Percentiles rank a stretch among this genome's conserved stretches.
Evolutionary conservation across 2,888 invertebrate genomes (phyloP).

Genomic region (Emmelina monodactyla): DNA sequence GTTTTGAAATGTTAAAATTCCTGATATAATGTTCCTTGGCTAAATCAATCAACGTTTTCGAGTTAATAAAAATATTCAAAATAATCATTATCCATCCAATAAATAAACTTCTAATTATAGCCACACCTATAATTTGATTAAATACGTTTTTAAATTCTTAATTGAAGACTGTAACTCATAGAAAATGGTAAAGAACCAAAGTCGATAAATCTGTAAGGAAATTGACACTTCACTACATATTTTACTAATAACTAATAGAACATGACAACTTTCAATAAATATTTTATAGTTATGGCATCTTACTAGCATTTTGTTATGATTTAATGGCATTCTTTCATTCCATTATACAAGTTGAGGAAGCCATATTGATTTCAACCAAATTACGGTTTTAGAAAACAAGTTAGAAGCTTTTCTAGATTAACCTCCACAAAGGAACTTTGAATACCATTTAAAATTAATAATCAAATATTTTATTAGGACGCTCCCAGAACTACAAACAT

Average conservation of each 20-base stretch:
- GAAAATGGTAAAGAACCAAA: too few relatives aligned
- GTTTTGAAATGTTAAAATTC: too few relatives aligned
- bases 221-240: too few relatives aligned
- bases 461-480: background rate
- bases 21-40: too few relatives aligned
- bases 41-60: too few relatives aligned
- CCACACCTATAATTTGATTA: too few relatives aligned
- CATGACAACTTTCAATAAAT: constrained; percentile 9
- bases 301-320: constrained; percentile 17
- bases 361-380: background rate
- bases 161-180: too few relatives aligned
- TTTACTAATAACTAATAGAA: background rate
- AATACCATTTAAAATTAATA: background rate
- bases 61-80: too few relatives aligned
- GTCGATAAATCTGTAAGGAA: background rate
- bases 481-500: constrained; percentile 6
- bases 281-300: constrained; percentile 8
- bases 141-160: too few relatives aligned
- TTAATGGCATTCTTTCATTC: constrained; percentile 19
- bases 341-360: constrained; percentile 1
- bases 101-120: too few relatives aligned
- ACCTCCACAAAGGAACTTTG: background rate
- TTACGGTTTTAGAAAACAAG: too few relatives aligned
- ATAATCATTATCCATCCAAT: too few relatives aligned
- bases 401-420: background rate